Evolutionary conservation across 2,888 invertebrate genomes (phyloP).

Genomic region (Quadriops clusia): DNA sequence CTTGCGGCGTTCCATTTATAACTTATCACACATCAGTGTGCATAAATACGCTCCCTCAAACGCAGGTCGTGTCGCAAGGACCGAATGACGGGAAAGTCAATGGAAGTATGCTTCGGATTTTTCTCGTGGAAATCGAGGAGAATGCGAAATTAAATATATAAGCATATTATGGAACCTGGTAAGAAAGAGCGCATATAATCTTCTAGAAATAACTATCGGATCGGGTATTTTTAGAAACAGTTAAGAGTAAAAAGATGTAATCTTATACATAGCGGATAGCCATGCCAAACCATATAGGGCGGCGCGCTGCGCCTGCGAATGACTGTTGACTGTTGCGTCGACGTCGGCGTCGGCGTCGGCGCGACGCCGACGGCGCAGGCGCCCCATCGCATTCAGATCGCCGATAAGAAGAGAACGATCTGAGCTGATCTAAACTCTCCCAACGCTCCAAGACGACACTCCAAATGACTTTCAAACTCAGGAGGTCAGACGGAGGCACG

Average conservation of each 20-base stretch:
- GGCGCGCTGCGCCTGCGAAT: slow-evolving; percentile 31
- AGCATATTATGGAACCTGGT: slow-evolving; percentile 33
- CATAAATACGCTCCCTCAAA: too few relatives aligned
- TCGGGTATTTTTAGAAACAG: slow-evolving; percentile 36
- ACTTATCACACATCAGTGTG: too few relatives aligned
- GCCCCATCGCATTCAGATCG: too few relatives aligned
- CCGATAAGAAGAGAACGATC: too few relatives aligned
- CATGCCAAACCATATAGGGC: slow-evolving; percentile 40
- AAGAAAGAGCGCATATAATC: slow-evolving; percentile 32
- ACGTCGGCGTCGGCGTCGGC: slow-evolving; percentile 22
- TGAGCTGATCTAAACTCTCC: slow-evolving; percentile 7
- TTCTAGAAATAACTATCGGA: slow-evolving; percentile 36
- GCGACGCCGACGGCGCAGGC: slow-evolving; percentile 18
- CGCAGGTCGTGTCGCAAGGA: too few relatives aligned
- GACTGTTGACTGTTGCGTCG: slow-evolving; percentile 25
- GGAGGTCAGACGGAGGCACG: too few relatives aligned
- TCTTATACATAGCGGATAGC: slow-evolving; percentile 36
- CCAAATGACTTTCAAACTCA: too few relatives aligned
- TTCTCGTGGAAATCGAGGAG: too few relatives aligned
- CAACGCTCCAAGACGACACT: too few relatives aligned
- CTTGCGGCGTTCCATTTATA: too few relatives aligned
- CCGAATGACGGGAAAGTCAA: too few relatives aligned
- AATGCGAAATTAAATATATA: slow-evolving; percentile 20
- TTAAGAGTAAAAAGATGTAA: slow-evolving; percentile 38
- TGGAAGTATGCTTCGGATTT: too few relatives aligned